Percentiles rank a stretch among this genome's conserved stretches.
Evolutionary conservation across 2,797 vertebrate species (phyloP).

Genomic region (Neostethus bicornis): DNA sequence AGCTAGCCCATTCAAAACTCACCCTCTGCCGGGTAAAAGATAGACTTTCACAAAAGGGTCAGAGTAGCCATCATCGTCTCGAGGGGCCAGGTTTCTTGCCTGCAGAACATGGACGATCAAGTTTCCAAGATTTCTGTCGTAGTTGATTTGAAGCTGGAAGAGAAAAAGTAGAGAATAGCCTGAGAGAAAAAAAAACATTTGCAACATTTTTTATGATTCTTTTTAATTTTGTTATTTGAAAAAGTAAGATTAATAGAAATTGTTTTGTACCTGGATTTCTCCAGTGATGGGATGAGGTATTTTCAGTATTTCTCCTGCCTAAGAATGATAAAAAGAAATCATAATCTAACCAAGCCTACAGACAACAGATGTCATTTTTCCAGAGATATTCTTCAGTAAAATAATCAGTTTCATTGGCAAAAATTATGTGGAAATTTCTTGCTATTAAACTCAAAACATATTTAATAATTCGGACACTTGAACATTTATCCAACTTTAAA

Average conservation of each 20-base stretch:
- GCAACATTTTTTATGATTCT: not conserved
- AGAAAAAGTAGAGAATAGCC: not conserved
- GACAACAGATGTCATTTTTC: slow-evolving; percentile 5
- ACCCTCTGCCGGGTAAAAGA: slow-evolving; percentile 96
- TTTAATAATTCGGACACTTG: slow-evolving; percentile 20
- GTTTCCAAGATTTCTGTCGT: slow-evolving; percentile 96
- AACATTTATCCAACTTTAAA: slow-evolving; percentile 30
- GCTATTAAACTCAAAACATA: slow-evolving; percentile 15
- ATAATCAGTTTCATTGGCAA: slow-evolving; percentile 18
- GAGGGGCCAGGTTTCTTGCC: slow-evolving; percentile 92
- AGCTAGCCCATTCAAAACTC: slow-evolving; percentile 69
- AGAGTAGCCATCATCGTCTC: slow-evolving; percentile 96
- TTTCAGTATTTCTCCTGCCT: slow-evolving; percentile 85
- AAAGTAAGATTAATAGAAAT: not conserved
- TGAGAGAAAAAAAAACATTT: slow-evolving; percentile 7
- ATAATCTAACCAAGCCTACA: not conserved
- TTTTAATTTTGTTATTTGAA: not conserved
- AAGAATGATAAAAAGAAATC: slow-evolving; percentile 51
- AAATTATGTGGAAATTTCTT: slow-evolving; percentile 25
- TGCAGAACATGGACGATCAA: slow-evolving; percentile 97
- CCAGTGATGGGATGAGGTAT: slow-evolving; percentile 90
- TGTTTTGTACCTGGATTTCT: slow-evolving; percentile 91
- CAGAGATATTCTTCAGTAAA: slow-evolving; percentile 9
- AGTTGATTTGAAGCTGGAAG: slow-evolving; percentile 96
- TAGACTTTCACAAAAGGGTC: slow-evolving; percentile 99